Evolutionary conservation across 2,797 vertebrate species (phyloP).

Genomic region (Kryptopterus vitreolus): DNA sequence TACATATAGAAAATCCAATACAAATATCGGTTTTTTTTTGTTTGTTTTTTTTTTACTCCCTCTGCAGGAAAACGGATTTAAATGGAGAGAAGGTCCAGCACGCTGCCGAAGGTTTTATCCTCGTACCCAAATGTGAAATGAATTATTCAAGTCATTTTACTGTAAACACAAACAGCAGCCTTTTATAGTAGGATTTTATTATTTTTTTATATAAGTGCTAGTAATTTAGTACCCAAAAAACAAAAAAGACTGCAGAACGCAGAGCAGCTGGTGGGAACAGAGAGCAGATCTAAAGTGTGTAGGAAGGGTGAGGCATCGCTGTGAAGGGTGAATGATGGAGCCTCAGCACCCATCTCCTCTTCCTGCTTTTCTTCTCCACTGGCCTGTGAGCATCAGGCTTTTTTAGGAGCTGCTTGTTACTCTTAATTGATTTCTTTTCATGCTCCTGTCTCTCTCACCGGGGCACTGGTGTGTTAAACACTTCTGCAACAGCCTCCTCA

Average conservation of each 20-base stretch:
- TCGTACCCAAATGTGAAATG: not conserved
- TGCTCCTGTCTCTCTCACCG: constrained; percentile 57
- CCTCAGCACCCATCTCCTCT: constrained; percentile 20
- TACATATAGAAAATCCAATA: not conserved
- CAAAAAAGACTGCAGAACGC: not conserved
- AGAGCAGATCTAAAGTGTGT: constrained; percentile 25
- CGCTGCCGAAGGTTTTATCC: not conserved
- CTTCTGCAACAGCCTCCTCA: constrained; percentile 43
- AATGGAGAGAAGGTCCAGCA: not conserved
- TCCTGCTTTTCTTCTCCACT: constrained; percentile 49
- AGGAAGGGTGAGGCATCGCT: constrained; percentile 26
- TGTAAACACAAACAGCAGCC: not conserved
- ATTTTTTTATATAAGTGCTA: constrained; percentile 5
- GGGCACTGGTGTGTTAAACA: constrained; percentile 60
- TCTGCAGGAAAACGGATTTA: constrained; percentile 13
- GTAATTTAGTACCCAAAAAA: constrained; percentile 10
- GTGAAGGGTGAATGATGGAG: constrained; percentile 25
- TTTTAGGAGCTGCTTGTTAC: constrained; percentile 58
- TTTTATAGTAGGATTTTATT: constrained; percentile 1
- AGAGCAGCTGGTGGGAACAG: constrained; percentile 11
- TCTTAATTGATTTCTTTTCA: constrained; percentile 64
- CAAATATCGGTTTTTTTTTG: too few relatives aligned
- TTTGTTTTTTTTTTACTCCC: constrained; percentile 5
- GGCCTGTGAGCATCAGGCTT: constrained; percentile 46
- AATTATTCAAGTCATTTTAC: constrained; percentile 27